Conservation (phyloP, 1,140 invertebrate species). For the Trichonephila inaurata region DNA sequence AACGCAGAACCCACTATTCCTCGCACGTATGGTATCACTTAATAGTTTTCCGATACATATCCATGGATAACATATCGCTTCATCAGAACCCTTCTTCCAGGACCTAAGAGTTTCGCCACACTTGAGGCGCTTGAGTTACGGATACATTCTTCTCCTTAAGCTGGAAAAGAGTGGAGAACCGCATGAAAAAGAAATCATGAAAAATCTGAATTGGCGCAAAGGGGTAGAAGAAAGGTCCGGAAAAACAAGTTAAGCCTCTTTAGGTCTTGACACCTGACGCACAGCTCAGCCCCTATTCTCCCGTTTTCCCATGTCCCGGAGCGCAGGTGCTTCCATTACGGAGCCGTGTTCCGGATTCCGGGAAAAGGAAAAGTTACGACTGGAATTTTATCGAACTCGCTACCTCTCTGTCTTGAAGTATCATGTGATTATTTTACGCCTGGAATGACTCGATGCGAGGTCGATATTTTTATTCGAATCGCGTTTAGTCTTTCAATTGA, state of each 20-base stretch:
- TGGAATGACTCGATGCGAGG: background rate
- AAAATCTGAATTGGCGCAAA: slow-evolving; percentile 64
- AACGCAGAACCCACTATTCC: background rate
- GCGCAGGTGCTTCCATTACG: slow-evolving; percentile 74
- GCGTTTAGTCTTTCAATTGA: slow-evolving; percentile 23
- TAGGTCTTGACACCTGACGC: slow-evolving; percentile 75
- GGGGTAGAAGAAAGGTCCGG: slow-evolving; percentile 49
- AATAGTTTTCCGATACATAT: slow-evolving; percentile 30
- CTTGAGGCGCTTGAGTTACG: background rate
- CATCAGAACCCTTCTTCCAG: background rate
- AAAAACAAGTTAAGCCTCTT: slow-evolving; percentile 76
- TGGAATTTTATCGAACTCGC: slow-evolving; percentile 66
- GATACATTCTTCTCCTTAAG: background rate
- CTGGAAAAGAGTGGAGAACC: slow-evolving; percentile 12
- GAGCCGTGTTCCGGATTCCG: slow-evolving; percentile 47
- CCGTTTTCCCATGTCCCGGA: slow-evolving; percentile 71
- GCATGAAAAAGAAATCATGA: slow-evolving; percentile 59
- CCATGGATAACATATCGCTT: slow-evolving; percentile 1
- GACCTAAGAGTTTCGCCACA: background rate
- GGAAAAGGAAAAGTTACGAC: slow-evolving; percentile 58
- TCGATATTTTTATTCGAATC: background rate
- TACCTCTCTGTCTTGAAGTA: slow-evolving; percentile 46
- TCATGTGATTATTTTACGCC: slow-evolving; percentile 69
- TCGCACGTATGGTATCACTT: background rate
- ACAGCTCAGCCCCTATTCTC: slow-evolving; percentile 25